Evolutionary conservation across 1,140 invertebrate genomes (phyloP), one percentile per base, ranked within the genome.

Genomic region (Bombus superbus): DNA sequence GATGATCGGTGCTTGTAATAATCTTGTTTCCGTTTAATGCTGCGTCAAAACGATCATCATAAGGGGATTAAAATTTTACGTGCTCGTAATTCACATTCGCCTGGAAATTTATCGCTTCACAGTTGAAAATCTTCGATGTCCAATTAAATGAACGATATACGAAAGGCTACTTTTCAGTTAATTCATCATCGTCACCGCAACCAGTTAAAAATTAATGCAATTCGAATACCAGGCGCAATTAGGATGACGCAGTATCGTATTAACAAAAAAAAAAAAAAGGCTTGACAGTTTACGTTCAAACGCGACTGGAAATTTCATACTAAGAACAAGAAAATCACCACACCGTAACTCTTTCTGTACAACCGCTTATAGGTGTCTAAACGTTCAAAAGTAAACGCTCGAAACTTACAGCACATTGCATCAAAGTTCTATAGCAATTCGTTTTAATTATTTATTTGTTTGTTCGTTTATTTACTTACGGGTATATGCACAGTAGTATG

Each of bases 21-120:
- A 86, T 86, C 84, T 86, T 86, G 84, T 81, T 75, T 47, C 42
- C 84, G 83, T 57, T 85, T 85, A 81, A 86, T 81, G 78, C 71
- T 32, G 71, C 71, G 84, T 86, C 84, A 86, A 81, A 86, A 86
- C 69, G 84, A 80, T 79, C 69, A 68, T 86, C 79, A 57, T 68
- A 72, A 86, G 71, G 77, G 84, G 83, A 85, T 85, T 85, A 85
- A 80, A 85, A 85, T 80, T 85, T 85, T 64, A 85, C 83, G 42
- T 53, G 77, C 76, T 57, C 83, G 32, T 80, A 72, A 85, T 73
- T 85, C 68, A 73, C 83, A 68, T 25, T 57, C 76, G 22, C 66
- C 13, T 35, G 53, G 11, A 22, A 81, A 73, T 85, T 74, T 85
- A 85, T 81, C 74, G 69, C 22, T 13, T 57, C 40, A 3, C 38